A percentile compares a stretch with the other conserved stretches of the same genome.
phyloP scores from a whole-genome alignment of 2,113 vertebrate species.

The Tor tambroides region DNA sequence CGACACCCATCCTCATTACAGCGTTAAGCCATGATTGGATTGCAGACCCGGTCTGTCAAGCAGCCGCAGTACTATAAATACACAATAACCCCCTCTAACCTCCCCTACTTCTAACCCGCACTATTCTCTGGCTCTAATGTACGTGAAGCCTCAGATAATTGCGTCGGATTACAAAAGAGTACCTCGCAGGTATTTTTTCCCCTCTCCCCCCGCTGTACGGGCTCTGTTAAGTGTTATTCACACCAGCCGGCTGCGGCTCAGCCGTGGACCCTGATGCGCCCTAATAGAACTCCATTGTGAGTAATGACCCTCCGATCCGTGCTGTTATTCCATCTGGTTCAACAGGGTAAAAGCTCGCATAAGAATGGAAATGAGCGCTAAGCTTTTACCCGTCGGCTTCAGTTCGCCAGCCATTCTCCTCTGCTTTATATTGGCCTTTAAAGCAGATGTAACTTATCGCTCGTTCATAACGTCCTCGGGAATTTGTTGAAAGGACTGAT shows the following conservation, averaged over 20 bases:
- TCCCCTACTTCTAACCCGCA: conserved; percentile 55
- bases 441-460: conserved; percentile 44
- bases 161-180: conserved; percentile 71
- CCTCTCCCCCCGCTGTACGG: conserved; percentile 53
- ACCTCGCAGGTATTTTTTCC: conserved; percentile 61
- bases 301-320: conserved; percentile 72
- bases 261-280: conserved; percentile 47
- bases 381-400: conserved; percentile 37
- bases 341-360: conserved; percentile 70
- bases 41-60: conserved; percentile 52
- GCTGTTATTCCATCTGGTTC: conserved; percentile 71
- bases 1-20: conserved; percentile 53
- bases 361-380: conserved; percentile 60
- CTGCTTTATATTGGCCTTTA: conserved; percentile 42
- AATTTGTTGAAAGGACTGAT: conserved; percentile 26
- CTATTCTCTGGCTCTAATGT: conserved; percentile 73
- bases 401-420: conserved; percentile 38
- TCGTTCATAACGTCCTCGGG: conserved; percentile 17
- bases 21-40: conserved; percentile 57
- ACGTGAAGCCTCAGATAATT: conserved; percentile 74
- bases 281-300: conserved; percentile 73
- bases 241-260: conserved; percentile 41
- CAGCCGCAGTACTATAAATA: conserved; percentile 69
- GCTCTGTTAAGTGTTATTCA: conserved; percentile 73
- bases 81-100: conserved; percentile 59